phyloP scores from a whole-genome alignment of 2,888 invertebrate genomes.

The Plebejus melissa region DNA sequence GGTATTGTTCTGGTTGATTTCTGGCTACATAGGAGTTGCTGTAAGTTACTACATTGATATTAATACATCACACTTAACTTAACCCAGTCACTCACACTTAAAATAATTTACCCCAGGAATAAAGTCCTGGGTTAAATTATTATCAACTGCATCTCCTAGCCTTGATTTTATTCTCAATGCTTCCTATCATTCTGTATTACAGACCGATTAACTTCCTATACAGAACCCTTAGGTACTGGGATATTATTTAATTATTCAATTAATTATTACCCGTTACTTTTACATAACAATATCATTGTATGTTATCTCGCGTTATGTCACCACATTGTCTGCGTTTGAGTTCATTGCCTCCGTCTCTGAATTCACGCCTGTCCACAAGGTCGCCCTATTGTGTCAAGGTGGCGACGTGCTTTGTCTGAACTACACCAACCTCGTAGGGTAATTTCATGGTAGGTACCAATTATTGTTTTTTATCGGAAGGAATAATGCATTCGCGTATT shows the following conservation, averaged over 20 bases:
- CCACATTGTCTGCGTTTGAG: conserved; percentile 12
- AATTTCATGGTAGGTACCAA: not conserved
- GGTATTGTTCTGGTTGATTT: too few species aligned
- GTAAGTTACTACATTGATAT: too few species aligned
- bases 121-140: too few species aligned
- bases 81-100: too few species aligned
- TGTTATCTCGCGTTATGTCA: not conserved
- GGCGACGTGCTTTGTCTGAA: conserved; percentile 20
- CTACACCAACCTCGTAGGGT: conserved; percentile 2
- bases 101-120: too few species aligned
- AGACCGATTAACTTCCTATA: too few species aligned
- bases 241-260: not conserved
- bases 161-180: too few species aligned
- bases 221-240: too few species aligned
- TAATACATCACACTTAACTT: too few species aligned
- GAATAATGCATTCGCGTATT: not conserved
- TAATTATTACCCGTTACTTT: not conserved
- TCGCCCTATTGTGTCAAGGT: conserved; percentile 17
- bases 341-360: conserved; percentile 18
- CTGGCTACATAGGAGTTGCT: too few species aligned
- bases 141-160: too few species aligned
- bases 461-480: conserved; percentile 4
- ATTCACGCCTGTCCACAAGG: conserved; percentile 9
- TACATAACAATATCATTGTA: not conserved
- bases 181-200: too few species aligned